phyloP scores from a whole-genome alignment of 1,140 invertebrate genomes.

The Stegodyphus dumicola region DNA sequence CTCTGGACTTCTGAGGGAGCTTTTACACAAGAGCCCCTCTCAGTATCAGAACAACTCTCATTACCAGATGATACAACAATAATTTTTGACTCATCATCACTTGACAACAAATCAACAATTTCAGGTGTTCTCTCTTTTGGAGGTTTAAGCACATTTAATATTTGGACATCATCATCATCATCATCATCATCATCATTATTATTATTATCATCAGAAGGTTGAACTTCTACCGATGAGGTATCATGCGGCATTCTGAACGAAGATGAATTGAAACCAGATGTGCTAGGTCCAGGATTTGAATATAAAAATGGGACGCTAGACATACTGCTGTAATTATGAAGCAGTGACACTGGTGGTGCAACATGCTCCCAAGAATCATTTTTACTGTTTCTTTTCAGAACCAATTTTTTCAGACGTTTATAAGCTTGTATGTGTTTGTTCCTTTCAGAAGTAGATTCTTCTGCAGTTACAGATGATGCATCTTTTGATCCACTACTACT shows the following conservation, averaged over 20 bases:
- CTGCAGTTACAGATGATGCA: neutral
- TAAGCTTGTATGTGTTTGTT: neutral
- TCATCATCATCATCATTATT: neutral
- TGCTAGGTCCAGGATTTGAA: constrained; percentile 32
- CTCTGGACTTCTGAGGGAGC: neutral
- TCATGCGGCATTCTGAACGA: neutral
- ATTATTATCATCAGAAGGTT: neutral
- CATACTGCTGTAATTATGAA: too few species aligned
- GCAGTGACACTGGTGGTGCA: too few species aligned
- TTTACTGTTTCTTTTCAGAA: constrained; percentile 9
- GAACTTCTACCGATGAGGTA: neutral
- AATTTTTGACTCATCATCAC: constrained; percentile 65
- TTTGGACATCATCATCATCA: constrained; percentile 33
- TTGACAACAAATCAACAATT: constrained; percentile 70
- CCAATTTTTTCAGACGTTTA: neutral
- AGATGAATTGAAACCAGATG: neutral
- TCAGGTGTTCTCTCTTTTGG: constrained; percentile 72
- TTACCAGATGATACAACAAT: neutral
- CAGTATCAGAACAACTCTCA: neutral
- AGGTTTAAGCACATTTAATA: constrained; percentile 72
- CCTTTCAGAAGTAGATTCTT: too few species aligned
- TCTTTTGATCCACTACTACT: neutral
- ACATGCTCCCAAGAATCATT: neutral
- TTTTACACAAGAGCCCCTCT: neutral
- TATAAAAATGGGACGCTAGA: neutral